Evolutionary conservation across 2,797 vertebrate species (phyloP).

Genomic region (Allobates femoralis): DNA sequence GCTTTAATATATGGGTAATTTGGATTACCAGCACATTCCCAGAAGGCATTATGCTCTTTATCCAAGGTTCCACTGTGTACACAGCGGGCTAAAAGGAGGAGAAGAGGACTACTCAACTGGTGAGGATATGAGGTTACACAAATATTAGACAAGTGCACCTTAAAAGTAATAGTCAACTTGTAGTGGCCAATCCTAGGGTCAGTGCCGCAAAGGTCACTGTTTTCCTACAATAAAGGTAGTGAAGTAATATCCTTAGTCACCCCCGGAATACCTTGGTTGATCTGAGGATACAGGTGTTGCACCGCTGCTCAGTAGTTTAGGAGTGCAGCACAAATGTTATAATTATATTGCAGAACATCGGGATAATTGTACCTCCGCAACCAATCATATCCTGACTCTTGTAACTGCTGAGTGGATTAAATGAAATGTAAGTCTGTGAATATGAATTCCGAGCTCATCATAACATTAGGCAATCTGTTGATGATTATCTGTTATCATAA

Average conservation of each 20-base stretch:
- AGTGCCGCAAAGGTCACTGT: not conserved
- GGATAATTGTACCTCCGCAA: conserved; percentile 31
- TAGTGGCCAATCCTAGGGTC: not conserved
- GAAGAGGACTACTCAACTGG: too few relatives aligned
- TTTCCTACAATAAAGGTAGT: not conserved
- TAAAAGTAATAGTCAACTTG: too few relatives aligned
- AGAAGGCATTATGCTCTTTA: too few relatives aligned
- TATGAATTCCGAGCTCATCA: conserved; percentile 55
- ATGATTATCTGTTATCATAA: conserved; percentile 59
- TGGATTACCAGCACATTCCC: too few relatives aligned
- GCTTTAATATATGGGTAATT: too few relatives aligned
- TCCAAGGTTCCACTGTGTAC: too few relatives aligned
- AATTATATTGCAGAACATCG: conserved; percentile 26
- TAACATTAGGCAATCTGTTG: conserved; percentile 60
- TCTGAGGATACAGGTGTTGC: not conserved
- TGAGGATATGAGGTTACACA: too few relatives aligned
- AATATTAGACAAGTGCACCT: too few relatives aligned
- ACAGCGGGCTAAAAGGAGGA: too few relatives aligned
- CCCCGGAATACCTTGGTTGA: not conserved
- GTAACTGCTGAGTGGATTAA: conserved; percentile 46
- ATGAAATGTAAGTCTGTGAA: conserved; percentile 45
- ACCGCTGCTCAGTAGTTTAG: not conserved
- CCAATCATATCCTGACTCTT: conserved; percentile 31
- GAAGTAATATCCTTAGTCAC: not conserved
- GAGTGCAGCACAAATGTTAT: conserved; percentile 18